phyloP scores from a whole-genome alignment of 1,140 invertebrate genomes.

The Habropoda laboriosa region DNA sequence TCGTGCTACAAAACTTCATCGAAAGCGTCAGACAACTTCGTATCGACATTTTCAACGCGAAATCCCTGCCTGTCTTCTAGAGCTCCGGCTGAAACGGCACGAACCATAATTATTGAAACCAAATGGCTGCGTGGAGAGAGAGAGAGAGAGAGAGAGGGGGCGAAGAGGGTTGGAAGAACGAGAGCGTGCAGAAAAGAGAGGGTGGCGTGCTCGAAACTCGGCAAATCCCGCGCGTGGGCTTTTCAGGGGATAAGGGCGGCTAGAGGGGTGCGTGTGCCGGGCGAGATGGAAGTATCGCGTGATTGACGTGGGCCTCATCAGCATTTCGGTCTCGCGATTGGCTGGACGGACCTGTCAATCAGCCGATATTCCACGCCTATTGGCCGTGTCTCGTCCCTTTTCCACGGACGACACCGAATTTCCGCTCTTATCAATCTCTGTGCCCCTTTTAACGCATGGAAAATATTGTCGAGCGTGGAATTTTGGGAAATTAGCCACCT shows the following conservation, averaged over 20 bases:
- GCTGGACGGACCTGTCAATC: conserved; percentile 82
- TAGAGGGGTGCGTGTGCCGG: conserved; percentile 37
- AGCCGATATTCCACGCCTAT: conserved; percentile 78
- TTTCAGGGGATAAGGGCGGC: conserved; percentile 65
- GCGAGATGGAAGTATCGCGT: conserved; percentile 74
- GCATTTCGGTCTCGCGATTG: conserved; percentile 81
- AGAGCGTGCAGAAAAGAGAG: conserved; percentile 28
- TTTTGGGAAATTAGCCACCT: no score
- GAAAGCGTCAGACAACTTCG: background rate
- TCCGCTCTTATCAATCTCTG: background rate
- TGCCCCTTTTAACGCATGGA: no score
- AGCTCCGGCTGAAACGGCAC: background rate
- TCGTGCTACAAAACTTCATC: background rate
- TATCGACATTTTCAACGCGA: conserved; percentile 5
- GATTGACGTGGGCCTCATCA: conserved; percentile 82
- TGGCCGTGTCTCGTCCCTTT: conserved; percentile 58
- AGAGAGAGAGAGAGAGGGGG: background rate
- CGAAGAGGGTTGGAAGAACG: conserved; percentile 8
- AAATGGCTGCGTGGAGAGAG: conserved; percentile 4
- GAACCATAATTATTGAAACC: conserved; percentile 42
- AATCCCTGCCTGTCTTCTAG: background rate
- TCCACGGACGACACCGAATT: background rate
- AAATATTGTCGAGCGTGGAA: no score
- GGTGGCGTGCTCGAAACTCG: conserved; percentile 54
- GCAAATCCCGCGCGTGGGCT: conserved; percentile 72